Percentiles rank a stretch among this genome's conserved stretches.
phyloP scores from a whole-genome alignment of 2,797 vertebrate genomes.

The Enteromius fasciolatus region DNA sequence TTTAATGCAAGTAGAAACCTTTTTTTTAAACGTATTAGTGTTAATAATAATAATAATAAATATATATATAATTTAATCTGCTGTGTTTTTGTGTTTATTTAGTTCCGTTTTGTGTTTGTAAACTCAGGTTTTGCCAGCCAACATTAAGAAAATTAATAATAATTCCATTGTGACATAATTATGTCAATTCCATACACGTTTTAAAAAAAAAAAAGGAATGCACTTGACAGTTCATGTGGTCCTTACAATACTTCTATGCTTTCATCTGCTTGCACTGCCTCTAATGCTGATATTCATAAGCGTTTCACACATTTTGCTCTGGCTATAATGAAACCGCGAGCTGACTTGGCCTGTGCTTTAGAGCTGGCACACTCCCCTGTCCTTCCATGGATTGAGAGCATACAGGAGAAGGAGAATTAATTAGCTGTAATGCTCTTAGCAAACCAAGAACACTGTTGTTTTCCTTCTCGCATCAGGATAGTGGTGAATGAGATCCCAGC shows the following conservation, averaged over 20 bases:
- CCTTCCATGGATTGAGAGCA: slow-evolving; percentile 65
- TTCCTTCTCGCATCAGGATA: slow-evolving; percentile 46
- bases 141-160: background rate
- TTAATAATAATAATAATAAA: background rate
- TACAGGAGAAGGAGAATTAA: slow-evolving; percentile 69
- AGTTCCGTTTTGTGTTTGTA: too few relatives aligned
- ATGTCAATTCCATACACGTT: background rate
- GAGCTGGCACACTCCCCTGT: slow-evolving; percentile 53
- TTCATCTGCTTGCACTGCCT: slow-evolving; percentile 29
- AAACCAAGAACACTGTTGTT: slow-evolving; percentile 54
- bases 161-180: background rate
- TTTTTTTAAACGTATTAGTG: too few relatives aligned
- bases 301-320: background rate
- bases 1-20: too few relatives aligned
- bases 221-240: slow-evolving; percentile 53
- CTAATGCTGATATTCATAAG: background rate
- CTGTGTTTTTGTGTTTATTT: too few relatives aligned
- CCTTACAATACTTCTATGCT: slow-evolving; percentile 33
- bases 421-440: slow-evolving; percentile 75
- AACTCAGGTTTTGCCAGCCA: too few relatives aligned
- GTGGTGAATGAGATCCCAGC: slow-evolving; percentile 58
- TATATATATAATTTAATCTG: background rate
- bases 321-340: background rate
- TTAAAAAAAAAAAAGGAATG: slow-evolving; percentile 12
- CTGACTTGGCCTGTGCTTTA: slow-evolving; percentile 49